These are phyloP conservation scores for Orthonychiurus folsomi DNA, from an alignment of 2,888 invertebrate species.

Conservation along the genomic window DNA sequence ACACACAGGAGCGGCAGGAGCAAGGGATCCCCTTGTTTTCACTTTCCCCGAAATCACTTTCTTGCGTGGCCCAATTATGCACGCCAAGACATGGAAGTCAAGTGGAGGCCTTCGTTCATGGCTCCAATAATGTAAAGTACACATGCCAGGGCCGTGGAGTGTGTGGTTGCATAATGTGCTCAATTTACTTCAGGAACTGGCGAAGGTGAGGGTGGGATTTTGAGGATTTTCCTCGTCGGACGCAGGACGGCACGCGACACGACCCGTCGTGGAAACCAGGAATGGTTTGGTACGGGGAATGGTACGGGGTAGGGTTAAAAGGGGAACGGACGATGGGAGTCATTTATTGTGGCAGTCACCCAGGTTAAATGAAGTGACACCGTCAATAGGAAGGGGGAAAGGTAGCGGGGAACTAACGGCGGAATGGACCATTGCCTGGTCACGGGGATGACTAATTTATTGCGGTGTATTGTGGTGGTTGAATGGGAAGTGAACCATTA, in stretches of 20 bases:
- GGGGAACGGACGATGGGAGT: not conserved
- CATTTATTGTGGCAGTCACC: not conserved
- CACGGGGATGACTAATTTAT: conserved; percentile 21
- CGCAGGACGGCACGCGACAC: no score
- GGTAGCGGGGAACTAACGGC: not conserved
- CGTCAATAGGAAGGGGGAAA: not conserved
- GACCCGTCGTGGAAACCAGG: no score
- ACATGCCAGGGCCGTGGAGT: no score
- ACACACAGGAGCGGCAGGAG: not conserved
- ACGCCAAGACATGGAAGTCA: conserved; percentile 17
- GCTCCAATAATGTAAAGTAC: no score
- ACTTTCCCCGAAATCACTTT: conserved; percentile 27
- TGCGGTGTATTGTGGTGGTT: conserved; percentile 10
- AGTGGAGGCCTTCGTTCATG: conserved; percentile 4
- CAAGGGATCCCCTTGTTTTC: not conserved
- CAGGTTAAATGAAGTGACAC: not conserved
- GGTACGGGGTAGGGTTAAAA: no score
- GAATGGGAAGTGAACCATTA: conserved; percentile 16
- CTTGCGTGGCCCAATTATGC: conserved; percentile 39
- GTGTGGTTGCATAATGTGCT: no score
- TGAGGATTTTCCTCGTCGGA: no score
- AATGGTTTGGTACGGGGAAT: no score
- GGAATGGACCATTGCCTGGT: not conserved
- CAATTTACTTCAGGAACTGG: no score
- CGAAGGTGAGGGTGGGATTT: no score